These are phyloP conservation scores for Lysandra coridon DNA, from an alignment of 2,888 invertebrate species.

Conservation along the genomic window DNA sequence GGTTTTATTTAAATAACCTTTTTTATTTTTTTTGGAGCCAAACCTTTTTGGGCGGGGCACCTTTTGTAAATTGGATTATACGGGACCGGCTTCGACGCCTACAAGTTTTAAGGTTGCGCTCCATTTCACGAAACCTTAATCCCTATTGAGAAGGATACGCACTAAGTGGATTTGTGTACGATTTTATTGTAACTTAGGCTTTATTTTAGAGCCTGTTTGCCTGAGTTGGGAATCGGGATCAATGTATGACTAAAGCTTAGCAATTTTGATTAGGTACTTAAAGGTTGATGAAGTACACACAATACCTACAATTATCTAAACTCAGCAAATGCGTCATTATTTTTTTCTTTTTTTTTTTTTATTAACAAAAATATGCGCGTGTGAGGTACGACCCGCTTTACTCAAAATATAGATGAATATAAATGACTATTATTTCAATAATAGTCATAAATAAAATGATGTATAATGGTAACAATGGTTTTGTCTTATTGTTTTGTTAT, in stretches of 20 bases:
- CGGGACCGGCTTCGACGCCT: constrained; percentile 55
- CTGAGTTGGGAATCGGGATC: not conserved
- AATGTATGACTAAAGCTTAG: not conserved
- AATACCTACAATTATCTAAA: not conserved
- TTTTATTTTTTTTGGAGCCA: constrained; percentile 57
- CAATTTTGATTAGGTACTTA: not conserved
- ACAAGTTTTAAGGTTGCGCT: constrained; percentile 59
- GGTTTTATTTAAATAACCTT: constrained; percentile 77
- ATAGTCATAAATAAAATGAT: too few relatives aligned
- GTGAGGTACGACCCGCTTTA: too few relatives aligned
- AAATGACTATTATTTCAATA: too few relatives aligned
- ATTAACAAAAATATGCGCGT: not conserved
- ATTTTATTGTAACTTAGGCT: not conserved
- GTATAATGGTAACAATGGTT: too few relatives aligned
- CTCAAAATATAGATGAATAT: too few relatives aligned
- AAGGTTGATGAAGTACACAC: not conserved
- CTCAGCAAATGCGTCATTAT: not conserved
- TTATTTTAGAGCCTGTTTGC: constrained; percentile 10
- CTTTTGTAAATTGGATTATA: constrained; percentile 73
- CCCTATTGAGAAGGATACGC: constrained; percentile 23
- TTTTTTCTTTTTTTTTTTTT: not conserved
- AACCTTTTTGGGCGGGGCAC: constrained; percentile 62
- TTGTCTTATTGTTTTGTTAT: too few relatives aligned
- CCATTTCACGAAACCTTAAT: constrained; percentile 30
- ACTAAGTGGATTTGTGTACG: constrained; percentile 8